Percentiles rank a stretch among this genome's conserved stretches.
These are phyloP conservation scores for Bufo bufo DNA, from an alignment of 2,113 vertebrate species.

Conservation along the genomic window DNA sequence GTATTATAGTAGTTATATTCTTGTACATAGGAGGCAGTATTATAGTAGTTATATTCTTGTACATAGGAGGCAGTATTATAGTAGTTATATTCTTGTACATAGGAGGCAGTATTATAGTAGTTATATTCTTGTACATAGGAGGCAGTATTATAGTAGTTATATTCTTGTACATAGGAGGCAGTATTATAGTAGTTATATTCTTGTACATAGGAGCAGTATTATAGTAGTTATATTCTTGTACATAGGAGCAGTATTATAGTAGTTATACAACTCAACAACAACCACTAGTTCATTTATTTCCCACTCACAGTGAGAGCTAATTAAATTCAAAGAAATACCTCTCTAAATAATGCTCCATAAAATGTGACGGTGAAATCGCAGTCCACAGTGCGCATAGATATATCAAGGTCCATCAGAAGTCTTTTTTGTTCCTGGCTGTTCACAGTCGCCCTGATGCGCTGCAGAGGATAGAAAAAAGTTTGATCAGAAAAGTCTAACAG, in stretches of 20 bases:
- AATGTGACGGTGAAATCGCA: slow-evolving; percentile 95
- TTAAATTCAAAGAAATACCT: slow-evolving; percentile 73
- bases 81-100: not conserved
- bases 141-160: slow-evolving; percentile 19
- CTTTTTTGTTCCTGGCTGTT: slow-evolving; percentile 97
- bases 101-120: not conserved
- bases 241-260: too few relatives aligned
- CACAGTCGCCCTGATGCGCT: slow-evolving; percentile 93
- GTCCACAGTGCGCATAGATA: slow-evolving; percentile 97
- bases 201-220: too few relatives aligned
- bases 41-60: too few relatives aligned
- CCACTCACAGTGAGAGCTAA: too few relatives aligned
- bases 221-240: too few relatives aligned
- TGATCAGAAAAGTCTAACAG: too few relatives aligned
- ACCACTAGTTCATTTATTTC: too few relatives aligned
- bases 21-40: not conserved
- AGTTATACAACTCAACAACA: too few relatives aligned
- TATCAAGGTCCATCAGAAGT: slow-evolving; percentile 93
- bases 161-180: not conserved
- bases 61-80: not conserved
- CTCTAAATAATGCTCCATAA: slow-evolving; percentile 92
- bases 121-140: slow-evolving; percentile 5
- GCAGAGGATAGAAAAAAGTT: not conserved
- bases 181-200: not conserved
- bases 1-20: not conserved